Conservation (phyloP, 2,888 invertebrate genomes). For the Machimus rusticus region DNA sequence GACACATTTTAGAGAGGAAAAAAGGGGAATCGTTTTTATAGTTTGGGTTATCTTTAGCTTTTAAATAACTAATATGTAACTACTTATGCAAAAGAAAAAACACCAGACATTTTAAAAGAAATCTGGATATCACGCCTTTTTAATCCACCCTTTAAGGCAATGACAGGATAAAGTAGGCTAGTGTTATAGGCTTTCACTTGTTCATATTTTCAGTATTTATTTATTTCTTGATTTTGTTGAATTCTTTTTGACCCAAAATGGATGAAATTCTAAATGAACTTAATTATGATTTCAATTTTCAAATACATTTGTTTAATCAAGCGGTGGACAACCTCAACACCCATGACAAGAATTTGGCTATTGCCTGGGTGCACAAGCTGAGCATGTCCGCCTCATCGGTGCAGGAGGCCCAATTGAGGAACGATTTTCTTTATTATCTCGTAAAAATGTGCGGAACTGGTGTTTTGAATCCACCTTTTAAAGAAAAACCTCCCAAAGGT, state of each 20-base stretch:
- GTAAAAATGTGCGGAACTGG: constrained; percentile 64
- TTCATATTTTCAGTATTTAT: not conserved
- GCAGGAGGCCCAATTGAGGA: constrained; percentile 65
- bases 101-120: too few relatives aligned
- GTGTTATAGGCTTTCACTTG: not conserved
- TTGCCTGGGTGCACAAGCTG: constrained; percentile 66
- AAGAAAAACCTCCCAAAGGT: constrained; percentile 64
- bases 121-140: too few relatives aligned
- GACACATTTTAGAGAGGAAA: too few relatives aligned
- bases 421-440: constrained; percentile 66
- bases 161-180: not conserved
- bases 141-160: too few relatives aligned
- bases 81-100: not conserved
- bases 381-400: constrained; percentile 62
- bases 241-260: constrained; percentile 54
- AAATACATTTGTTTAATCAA: constrained; percentile 64
- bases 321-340: constrained; percentile 60
- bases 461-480: constrained; percentile 64
- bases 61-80: not conserved
- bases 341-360: constrained; percentile 60
- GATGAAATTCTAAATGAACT: constrained; percentile 61
- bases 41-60: not conserved
- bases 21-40: too few relatives aligned
- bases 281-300: constrained; percentile 67
- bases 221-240: not conserved